Evolutionary conservation across 2,113 vertebrate species (phyloP).

Genomic region (Falco punctatus): DNA sequence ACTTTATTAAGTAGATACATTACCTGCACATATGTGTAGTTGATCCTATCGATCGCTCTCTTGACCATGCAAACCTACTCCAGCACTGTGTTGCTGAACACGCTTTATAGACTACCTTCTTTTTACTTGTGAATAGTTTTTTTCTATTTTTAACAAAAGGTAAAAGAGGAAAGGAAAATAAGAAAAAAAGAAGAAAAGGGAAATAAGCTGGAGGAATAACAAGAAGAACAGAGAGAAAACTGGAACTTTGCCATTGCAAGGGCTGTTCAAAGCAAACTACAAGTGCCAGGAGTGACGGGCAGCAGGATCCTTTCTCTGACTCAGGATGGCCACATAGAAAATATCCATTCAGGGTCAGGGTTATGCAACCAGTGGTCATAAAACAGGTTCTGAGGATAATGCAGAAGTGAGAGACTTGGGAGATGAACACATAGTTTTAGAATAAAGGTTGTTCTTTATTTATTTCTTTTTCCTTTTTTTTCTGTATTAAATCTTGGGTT

Average conservation of each 20-base stretch:
- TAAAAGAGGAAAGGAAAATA: neutral
- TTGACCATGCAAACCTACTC: neutral
- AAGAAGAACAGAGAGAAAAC: neutral
- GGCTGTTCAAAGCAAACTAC: neutral
- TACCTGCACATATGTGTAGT: accelerated
- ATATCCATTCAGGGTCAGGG: neutral
- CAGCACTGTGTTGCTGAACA: neutral
- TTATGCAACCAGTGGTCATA: too few species aligned
- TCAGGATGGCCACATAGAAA: accelerated
- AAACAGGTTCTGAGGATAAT: neutral
- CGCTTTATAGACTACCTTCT: neutral
- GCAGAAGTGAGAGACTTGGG: neutral
- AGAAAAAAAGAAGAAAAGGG: too few species aligned
- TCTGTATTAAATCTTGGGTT: neutral
- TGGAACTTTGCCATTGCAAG: neutral
- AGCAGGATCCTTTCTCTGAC: neutral
- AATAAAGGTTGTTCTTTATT: neutral
- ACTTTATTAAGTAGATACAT: neutral
- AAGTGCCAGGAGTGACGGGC: neutral
- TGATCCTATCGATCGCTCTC: neutral
- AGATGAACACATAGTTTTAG: neutral
- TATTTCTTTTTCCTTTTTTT: neutral
- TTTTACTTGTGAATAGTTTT: neutral
- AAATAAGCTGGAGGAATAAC: neutral
- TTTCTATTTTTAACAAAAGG: neutral